These are phyloP conservation scores for Rapana venosa DNA, from an alignment of 2,888 invertebrate genomes.

Conservation along the genomic window DNA sequence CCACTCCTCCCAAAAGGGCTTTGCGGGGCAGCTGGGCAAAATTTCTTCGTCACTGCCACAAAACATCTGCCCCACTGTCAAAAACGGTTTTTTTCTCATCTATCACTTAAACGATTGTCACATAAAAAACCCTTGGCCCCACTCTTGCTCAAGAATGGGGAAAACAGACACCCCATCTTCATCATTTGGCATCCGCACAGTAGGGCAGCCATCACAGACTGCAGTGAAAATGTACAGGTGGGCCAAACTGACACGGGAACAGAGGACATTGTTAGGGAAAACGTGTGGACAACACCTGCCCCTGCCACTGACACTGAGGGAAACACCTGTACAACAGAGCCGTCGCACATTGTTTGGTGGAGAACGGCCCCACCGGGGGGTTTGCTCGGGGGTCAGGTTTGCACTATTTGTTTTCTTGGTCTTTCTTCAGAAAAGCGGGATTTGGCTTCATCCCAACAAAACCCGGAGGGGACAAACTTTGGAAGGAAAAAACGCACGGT, in stretches of 20 bases:
- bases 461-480: background rate
- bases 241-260: background rate
- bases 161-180: background rate
- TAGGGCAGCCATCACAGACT: conserved; percentile 23
- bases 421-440: too few species aligned
- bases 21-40: background rate
- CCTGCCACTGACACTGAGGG: background rate
- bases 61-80: conserved; percentile 20
- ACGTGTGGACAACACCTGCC: background rate
- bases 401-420: too few species aligned
- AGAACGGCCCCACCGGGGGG: background rate
- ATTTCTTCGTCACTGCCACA: conserved; percentile 11
- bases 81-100: background rate
- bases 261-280: background rate
- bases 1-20: background rate
- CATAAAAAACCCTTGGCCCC: background rate
- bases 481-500: background rate
- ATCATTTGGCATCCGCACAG: conserved; percentile 30
- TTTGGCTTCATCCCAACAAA: conserved; percentile 29
- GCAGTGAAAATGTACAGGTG: conserved; percentile 21
- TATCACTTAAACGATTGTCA: background rate
- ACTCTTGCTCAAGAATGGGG: background rate
- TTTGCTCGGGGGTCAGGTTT: background rate
- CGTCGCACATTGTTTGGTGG: conserved; percentile 25
- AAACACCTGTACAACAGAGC: conserved; percentile 26